Conservation (phyloP, 2,113 vertebrate genomes). For the Pterophyllum scalare region DNA sequence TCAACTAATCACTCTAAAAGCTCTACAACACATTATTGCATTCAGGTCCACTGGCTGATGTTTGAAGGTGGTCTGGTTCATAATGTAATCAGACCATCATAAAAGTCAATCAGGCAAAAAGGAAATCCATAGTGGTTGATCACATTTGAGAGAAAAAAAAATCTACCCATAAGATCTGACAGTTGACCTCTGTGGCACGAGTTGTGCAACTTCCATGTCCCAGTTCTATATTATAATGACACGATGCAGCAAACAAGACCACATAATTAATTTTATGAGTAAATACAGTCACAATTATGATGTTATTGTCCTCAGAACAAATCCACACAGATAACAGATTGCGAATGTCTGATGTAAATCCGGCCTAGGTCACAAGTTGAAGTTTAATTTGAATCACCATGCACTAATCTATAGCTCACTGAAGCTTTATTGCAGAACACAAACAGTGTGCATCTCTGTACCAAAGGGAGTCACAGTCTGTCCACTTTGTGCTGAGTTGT, state of each 20-base stretch:
- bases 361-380: background rate
- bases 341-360: conserved; percentile 7
- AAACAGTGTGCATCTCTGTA: conserved; percentile 5
- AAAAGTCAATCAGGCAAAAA: conserved; percentile 10
- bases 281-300: background rate
- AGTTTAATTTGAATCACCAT: conserved; percentile 32
- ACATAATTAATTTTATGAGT: background rate
- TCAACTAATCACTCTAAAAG: background rate
- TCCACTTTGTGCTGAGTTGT: background rate
- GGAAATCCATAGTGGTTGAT: conserved; percentile 16
- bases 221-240: background rate
- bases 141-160: conserved; percentile 6
- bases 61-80: conserved; percentile 7
- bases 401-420: background rate
- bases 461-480: conserved; percentile 2
- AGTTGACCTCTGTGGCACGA: conserved; percentile 7
- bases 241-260: background rate
- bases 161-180: background rate
- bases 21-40: background rate
- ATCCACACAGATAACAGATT: background rate
- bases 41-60: background rate
- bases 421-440: conserved; percentile 4
- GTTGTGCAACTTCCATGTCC: background rate
- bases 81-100: conserved; percentile 1
- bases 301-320: background rate